Conservation (phyloP, 1,140 invertebrate species). For the Caenorhabditis briggsae region DNA sequence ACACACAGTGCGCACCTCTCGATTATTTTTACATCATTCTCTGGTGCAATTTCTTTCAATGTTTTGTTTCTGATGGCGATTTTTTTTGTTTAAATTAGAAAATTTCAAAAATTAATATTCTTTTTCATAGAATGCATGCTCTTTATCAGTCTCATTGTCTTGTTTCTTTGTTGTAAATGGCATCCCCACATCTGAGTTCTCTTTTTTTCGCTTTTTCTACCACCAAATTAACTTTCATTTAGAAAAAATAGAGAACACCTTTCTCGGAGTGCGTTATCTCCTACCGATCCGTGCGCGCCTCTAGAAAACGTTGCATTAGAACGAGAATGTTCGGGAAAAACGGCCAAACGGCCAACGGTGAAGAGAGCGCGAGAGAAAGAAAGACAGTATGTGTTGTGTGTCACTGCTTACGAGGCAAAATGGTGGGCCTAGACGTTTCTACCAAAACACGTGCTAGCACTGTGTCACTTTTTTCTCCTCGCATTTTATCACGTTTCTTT, state of each 20-base stretch:
- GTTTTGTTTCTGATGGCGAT: neutral
- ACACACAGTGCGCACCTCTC: neutral
- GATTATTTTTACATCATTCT: neutral
- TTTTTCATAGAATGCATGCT: slow-evolving; percentile 16
- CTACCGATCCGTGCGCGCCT: slow-evolving; percentile 11
- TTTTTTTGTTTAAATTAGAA: neutral
- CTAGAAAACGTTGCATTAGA: slow-evolving; percentile 39
- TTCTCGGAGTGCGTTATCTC: no score
- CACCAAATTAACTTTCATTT: neutral
- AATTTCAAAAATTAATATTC: neutral
- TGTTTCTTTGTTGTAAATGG: slow-evolving; percentile 10
- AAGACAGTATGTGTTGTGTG: neutral
- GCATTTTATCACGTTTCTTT: slow-evolving; percentile 41
- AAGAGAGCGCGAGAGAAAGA: slow-evolving; percentile 10
- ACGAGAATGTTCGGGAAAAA: slow-evolving; percentile 50
- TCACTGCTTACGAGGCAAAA: slow-evolving; percentile 2
- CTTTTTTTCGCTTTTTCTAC: neutral
- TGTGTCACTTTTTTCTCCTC: neutral
- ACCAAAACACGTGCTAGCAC: slow-evolving; percentile 44
- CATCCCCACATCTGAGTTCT: neutral
- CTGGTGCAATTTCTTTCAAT: neutral
- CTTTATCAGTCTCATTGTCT: neutral
- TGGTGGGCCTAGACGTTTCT: slow-evolving; percentile 12
- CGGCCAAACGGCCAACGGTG: neutral
- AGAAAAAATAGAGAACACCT: neutral